A percentile compares a stretch with the other conserved stretches of the same genome.
These are phyloP conservation scores for Charadrius vociferus DNA, from an alignment of 2,113 vertebrate genomes.

Conservation along the genomic window DNA sequence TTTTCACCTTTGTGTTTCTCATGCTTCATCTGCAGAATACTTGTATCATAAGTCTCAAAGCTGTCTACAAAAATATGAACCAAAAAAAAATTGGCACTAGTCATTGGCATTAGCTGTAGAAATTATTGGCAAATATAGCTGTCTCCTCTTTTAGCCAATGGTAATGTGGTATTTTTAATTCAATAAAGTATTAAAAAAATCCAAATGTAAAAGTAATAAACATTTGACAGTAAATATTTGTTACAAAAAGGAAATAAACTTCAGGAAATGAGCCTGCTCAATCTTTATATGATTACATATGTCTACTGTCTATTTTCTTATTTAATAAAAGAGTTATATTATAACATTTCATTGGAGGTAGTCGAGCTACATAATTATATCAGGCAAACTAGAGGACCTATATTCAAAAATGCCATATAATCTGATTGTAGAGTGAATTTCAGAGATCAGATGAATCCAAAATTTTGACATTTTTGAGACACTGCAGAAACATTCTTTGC, in stretches of 20 bases:
- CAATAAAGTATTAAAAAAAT: conserved; percentile 75
- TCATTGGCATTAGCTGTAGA: conserved; percentile 72
- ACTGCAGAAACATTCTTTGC: not conserved
- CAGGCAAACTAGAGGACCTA: not conserved
- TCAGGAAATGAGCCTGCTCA: conserved; percentile 65
- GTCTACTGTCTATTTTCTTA: conserved; percentile 50
- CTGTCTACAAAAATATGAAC: conserved; percentile 76
- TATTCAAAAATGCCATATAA: not conserved
- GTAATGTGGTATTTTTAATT: conserved; percentile 80
- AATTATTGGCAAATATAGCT: conserved; percentile 75
- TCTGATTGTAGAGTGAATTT: not conserved
- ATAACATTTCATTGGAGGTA: not conserved
- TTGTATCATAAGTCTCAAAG: conserved; percentile 63
- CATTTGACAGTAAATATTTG: conserved; percentile 76
- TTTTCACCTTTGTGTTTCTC: conserved; percentile 36
- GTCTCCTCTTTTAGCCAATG: conserved; percentile 79
- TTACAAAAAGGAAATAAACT: conserved; percentile 71
- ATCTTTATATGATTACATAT: conserved; percentile 60
- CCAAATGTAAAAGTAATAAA: conserved; percentile 76
- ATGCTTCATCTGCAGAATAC: conserved; percentile 60
- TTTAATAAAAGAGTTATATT: not conserved
- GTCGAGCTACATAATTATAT: not conserved
- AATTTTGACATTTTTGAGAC: not conserved
- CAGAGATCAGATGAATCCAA: not conserved
- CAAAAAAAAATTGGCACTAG: conserved; percentile 68